phyloP scores from a whole-genome alignment of 2,888 invertebrate species.

The Macaria notata region DNA sequence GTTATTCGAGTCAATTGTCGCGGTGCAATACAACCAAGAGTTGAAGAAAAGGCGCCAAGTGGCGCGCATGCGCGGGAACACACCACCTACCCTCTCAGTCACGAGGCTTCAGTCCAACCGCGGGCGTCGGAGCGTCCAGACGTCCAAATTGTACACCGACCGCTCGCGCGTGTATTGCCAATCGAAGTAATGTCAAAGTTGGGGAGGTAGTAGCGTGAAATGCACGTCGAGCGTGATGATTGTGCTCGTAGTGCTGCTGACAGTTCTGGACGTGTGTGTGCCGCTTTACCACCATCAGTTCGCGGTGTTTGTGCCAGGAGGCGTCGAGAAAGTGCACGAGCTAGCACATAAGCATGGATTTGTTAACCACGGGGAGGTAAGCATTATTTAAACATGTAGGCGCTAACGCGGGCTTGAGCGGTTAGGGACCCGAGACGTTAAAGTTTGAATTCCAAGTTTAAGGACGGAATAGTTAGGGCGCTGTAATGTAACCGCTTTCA shows the following conservation, averaged over 20 bases:
- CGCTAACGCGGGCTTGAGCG: slow-evolving; percentile 2
- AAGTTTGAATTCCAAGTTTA: slow-evolving; percentile 16
- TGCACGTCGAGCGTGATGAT: slow-evolving; percentile 72
- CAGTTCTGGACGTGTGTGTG: slow-evolving; percentile 72
- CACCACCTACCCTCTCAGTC: slow-evolving; percentile 26
- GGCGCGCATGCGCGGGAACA: slow-evolving; percentile 33
- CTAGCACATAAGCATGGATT: slow-evolving; percentile 75
- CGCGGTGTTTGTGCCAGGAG: slow-evolving; percentile 88
- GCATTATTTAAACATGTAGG: slow-evolving; percentile 23
- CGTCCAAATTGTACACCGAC: slow-evolving; percentile 36
- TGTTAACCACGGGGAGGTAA: slow-evolving; percentile 76
- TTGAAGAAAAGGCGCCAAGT: slow-evolving; percentile 78
- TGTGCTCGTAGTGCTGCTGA: slow-evolving; percentile 66
- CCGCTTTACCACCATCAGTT: slow-evolving; percentile 80
- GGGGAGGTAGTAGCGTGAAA: slow-evolving; percentile 64
- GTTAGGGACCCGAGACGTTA: slow-evolving; percentile 4
- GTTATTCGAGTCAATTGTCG: slow-evolving; percentile 74
- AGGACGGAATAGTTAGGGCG: slow-evolving; percentile 14
- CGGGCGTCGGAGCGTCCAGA: slow-evolving; percentile 45
- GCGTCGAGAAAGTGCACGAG: slow-evolving; percentile 58
- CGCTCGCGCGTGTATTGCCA: slow-evolving; percentile 12
- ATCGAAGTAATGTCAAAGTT: slow-evolving; percentile 34
- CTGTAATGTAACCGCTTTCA: slow-evolving; percentile 10
- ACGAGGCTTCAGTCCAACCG: slow-evolving; percentile 55
- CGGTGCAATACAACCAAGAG: slow-evolving; percentile 66